Evolutionary conservation across 2,113 vertebrate species (phyloP).

Genomic region (Lutjanus erythropterus): DNA sequence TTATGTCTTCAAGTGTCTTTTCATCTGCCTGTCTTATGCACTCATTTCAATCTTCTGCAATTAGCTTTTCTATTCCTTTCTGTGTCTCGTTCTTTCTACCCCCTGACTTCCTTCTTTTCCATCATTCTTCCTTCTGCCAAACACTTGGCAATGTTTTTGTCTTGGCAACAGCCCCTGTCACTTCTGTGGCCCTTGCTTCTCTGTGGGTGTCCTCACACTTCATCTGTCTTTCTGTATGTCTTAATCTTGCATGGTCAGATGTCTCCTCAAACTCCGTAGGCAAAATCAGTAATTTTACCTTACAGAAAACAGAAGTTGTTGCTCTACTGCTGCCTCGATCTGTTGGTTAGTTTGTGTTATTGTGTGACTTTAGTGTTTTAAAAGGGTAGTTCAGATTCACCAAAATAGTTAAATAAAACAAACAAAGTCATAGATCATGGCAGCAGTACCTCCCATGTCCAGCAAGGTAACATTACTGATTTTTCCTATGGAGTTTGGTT

Average conservation of each 20-base stretch:
- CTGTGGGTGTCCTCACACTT: conserved; percentile 32
- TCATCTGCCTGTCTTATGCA: neutral
- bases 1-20: neutral
- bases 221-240: conserved; percentile 21
- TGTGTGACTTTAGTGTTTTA: too few species aligned
- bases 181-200: conserved; percentile 13
- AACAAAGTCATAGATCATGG: too few species aligned
- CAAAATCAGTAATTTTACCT: too few species aligned
- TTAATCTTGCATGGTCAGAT: conserved; percentile 17
- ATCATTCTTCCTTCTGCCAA: conserved; percentile 17
- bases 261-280: conserved; percentile 10
- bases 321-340: too few species aligned
- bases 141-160: conserved; percentile 34
- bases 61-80: conserved; percentile 8
- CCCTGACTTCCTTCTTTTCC: conserved; percentile 1
- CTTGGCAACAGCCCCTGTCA: conserved; percentile 4
- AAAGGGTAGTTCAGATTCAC: too few species aligned
- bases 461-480: too few species aligned
- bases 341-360: too few species aligned
- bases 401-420: too few species aligned
- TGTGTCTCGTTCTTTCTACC: neutral
- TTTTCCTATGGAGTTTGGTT: too few species aligned
- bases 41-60: neutral
- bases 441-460: too few species aligned
- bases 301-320: too few species aligned